phyloP scores from a whole-genome alignment of 2,797 vertebrate species.

The Molossus alvarezi region DNA sequence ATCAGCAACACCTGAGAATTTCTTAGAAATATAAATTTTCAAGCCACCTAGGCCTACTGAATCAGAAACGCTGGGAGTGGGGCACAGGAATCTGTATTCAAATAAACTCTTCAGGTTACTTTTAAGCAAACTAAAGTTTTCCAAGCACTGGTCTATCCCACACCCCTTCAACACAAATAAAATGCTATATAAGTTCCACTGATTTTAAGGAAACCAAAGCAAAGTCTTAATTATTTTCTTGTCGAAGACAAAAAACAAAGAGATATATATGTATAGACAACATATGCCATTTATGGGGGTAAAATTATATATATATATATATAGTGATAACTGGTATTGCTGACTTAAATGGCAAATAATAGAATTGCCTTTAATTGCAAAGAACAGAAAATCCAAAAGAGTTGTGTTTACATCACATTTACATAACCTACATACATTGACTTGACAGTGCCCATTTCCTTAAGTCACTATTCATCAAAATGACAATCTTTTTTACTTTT shows the following conservation, averaged over 20 bases:
- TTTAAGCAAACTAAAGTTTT: background rate
- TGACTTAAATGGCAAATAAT: conserved; percentile 41
- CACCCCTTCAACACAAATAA: background rate
- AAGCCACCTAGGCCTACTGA: background rate
- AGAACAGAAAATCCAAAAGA: conserved; percentile 42
- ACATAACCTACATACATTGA: conserved; percentile 38
- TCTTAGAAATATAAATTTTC: background rate
- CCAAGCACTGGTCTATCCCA: background rate
- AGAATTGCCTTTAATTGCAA: conserved; percentile 59
- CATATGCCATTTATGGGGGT: background rate
- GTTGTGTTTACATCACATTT: conserved; percentile 54
- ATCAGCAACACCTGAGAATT: background rate
- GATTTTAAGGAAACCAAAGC: conserved; percentile 39
- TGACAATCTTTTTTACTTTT: conserved; percentile 40
- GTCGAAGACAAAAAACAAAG: conserved; percentile 21
- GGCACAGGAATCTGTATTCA: background rate
- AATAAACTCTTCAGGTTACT: conserved; percentile 32
- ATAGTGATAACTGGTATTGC: conserved; percentile 38
- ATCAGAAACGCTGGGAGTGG: background rate
- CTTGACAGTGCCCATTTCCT: conserved; percentile 50
- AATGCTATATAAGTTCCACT: background rate
- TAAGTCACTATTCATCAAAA: conserved; percentile 57
- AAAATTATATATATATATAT: background rate
- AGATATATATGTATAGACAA: background rate
- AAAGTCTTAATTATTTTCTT: conserved; percentile 53